Base-by-base conservation (phyloP, 1,140 invertebrate genomes). In the Drosophila seguyi region DNA sequence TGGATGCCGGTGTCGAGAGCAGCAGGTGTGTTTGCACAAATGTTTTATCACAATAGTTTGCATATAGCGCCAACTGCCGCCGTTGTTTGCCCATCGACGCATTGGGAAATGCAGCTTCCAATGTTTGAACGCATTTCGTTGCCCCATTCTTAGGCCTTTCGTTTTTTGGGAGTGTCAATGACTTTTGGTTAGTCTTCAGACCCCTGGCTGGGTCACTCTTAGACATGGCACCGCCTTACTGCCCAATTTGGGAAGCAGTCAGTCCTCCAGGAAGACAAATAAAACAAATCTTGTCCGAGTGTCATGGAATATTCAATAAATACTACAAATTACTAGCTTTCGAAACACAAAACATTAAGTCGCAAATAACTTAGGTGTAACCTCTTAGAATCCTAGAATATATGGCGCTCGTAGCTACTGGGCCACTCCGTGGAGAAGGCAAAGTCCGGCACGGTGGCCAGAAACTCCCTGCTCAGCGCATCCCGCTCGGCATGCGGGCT, bases 81-180 rank as follows among this genome's bases (percentile, higher is more conserved):
- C 13, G 45, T 59, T 88, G 68, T 87, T 88, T 80, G 47, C 34
- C 27, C 34, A 38, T 11, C 29, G 36, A n/a, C 13, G 27, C 36
- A 38, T 87, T 76, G 50, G 42, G 83, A 83, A 83, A 87, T 77
- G 74, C 73, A 66, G 59, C 62, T 47, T 22, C 47, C 42, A 72
- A 69, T 69, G 45, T 69, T 69, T 69, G 29, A 69, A 16, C 61
- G 29, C 47, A 53, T 18, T 56, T 42, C 27, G 31, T 57, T 55
- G 52, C 47, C 48, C 47, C 60, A 38, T 34, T 38, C 48, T 31
- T 22, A 22, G 7, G 8, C 36, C 18, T 59, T 65, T 59, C 38
- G 6, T 18, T 25, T 18, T 25, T 25, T 16, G 59, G 34, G 36
- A 31, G 45, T 69, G 61, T 69, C 66, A 69, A 52, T 66, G 66